A percentile compares a stretch with the other conserved stretches of the same genome.
phyloP scores from a whole-genome alignment of 2,113 vertebrate species.

The Phyllostomus hastatus region DNA sequence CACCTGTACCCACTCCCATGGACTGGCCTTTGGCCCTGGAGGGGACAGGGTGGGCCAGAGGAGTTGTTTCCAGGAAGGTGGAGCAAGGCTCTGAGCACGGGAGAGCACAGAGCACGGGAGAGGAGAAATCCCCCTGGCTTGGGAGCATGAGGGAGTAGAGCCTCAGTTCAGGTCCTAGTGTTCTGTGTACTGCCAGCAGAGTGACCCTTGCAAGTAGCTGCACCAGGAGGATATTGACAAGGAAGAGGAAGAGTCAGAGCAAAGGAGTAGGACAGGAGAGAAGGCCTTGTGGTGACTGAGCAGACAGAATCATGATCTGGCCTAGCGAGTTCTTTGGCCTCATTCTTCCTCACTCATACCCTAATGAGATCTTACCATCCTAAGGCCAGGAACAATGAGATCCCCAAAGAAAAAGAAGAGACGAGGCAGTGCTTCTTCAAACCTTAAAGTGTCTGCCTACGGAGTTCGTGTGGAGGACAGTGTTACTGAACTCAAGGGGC shows the following conservation, averaged over 20 bases:
- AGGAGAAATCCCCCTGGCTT: background rate
- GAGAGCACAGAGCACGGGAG: background rate
- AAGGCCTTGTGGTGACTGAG: background rate
- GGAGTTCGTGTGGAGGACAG: background rate
- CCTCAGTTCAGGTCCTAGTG: accelerated
- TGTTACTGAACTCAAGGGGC: background rate
- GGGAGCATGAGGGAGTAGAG: too few relatives aligned
- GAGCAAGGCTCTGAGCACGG: background rate
- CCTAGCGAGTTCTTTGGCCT: background rate
- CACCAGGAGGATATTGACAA: background rate
- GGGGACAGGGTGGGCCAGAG: background rate
- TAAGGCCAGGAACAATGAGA: background rate
- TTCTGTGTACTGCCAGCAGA: background rate
- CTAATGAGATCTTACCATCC: background rate
- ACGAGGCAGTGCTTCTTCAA: background rate
- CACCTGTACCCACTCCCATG: background rate
- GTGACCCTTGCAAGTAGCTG: background rate
- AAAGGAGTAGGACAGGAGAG: background rate
- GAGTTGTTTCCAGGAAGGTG: background rate
- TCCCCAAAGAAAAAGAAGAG: background rate
- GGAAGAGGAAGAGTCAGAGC: background rate
- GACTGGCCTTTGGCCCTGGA: background rate
- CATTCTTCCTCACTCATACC: background rate
- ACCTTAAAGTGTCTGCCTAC: background rate
- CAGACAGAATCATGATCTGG: background rate